Base-by-base conservation (phyloP, 2,888 invertebrate species). In the Eupithecia exiguata region DNA sequence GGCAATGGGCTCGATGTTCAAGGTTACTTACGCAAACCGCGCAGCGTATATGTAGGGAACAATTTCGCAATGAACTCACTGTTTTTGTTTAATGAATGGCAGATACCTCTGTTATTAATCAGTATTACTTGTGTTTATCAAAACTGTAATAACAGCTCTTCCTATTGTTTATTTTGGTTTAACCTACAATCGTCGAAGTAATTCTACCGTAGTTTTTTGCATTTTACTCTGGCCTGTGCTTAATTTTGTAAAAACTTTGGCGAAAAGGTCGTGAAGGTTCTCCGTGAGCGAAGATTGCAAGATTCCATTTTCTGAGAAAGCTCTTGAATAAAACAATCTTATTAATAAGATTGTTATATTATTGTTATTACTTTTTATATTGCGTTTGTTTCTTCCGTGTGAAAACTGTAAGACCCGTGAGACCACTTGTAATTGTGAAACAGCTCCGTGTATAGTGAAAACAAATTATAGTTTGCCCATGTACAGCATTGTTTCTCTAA, bases 11-110 rank as follows among this genome's bases (percentile, higher is more conserved):
- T 71, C 63, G 40, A 65, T 58, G 61, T 46, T 72, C 77, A 78
- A 80, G 79, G 79, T 73, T 77, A 58, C 67, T 74, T 78, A 73
- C 68, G 71, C 68, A 75, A 77, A 70, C 38, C 36, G 40, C 49
- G 66, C 53, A 70, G 68, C 46, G 69, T 62, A 58, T 38, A 25
- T 16, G 7, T 43, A 46, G 25, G 4, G 21, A 36, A 38, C 14
- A 43, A 71, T 70, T 75, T 62, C 30, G 43, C 61, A 63, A 68
- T 63, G 10, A 25, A 43, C 68, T 72, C 58, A 75, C 70, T 69
- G 66, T 46, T 38, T 36, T 40, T 66, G 18, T 67, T 69, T 66
- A 61, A 38, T 69, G 38, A 71, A 71, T 65, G 58, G 10, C 21
- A 40, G 16, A 30, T 61, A 18, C 18, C 63, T 14, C 38, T 66